Conservation (phyloP, 2,797 vertebrate genomes). For the Sebastes kiyomatsui region DNA sequence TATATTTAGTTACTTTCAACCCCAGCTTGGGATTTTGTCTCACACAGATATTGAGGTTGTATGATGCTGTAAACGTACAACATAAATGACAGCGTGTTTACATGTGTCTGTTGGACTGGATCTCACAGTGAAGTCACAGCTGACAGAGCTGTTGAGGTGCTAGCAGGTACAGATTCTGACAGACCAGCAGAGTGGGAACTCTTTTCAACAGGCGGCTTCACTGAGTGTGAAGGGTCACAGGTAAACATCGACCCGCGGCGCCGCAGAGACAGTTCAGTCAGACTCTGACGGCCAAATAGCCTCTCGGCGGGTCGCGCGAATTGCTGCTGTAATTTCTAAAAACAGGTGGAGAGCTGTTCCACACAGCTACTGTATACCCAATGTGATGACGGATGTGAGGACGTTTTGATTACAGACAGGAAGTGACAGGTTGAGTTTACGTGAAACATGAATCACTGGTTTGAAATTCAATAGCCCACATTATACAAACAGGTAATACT, state of each 20-base stretch:
- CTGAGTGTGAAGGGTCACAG: slow-evolving; percentile 30
- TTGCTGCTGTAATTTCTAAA: not conserved
- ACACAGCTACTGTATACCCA: not conserved
- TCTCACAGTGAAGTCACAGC: slow-evolving; percentile 20
- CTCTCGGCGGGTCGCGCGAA: not conserved
- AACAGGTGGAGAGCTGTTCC: not conserved
- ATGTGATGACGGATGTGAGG: not conserved
- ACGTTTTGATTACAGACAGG: not conserved
- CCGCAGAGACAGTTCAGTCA: not conserved
- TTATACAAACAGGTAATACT: not conserved
- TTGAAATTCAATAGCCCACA: not conserved
- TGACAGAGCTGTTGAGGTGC: slow-evolving; percentile 35
- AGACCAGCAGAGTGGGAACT: slow-evolving; percentile 30
- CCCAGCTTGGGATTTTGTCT: not conserved
- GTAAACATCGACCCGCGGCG: slow-evolving; percentile 12
- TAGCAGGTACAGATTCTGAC: slow-evolving; percentile 34
- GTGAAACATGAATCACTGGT: slow-evolving; percentile 1
- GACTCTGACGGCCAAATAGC: not conserved
- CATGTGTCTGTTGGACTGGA: not conserved
- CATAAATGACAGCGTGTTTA: not conserved
- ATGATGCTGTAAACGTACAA: not conserved
- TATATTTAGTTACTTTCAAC: not conserved
- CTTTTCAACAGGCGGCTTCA: slow-evolving; percentile 34
- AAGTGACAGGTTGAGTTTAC: not conserved
- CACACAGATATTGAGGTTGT: not conserved